Base-by-base conservation (phyloP, 2,113 vertebrate genomes). In the Oreochromis tanganicae region DNA sequence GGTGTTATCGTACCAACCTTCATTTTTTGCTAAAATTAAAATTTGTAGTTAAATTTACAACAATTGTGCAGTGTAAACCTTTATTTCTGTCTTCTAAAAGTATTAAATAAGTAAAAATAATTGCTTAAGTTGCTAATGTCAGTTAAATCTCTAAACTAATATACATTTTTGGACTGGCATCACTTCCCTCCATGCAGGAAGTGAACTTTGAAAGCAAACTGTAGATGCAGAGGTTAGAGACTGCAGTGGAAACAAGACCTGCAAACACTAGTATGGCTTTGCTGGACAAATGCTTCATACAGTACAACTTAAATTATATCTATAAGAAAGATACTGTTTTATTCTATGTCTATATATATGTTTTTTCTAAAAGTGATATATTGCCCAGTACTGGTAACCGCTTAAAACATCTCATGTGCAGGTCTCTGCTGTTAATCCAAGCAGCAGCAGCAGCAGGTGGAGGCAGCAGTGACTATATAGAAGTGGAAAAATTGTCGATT, bases 351-450 rank as follows among this genome's bases (percentile, higher is more conserved):
- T 66, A 41, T 24, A 0, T 41, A 0, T 9, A 17, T 36, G 4
- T 21, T 6, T 43, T 4, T 29, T 7, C 24, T 27, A 17, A 0
- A 75, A 3, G 13, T 1, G 24, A 24, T 29, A 5, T 6, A 16
- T 57, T 36, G n/a, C 36, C 12, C 68, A 68, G 43, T 41, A 32
- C 5, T 36, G 66, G 66, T 27, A 87, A 80, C 83, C 29, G 3
- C 71, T 82, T 55, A 59, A 29, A 81, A 71, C 7, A 56, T 14
- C 9, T 86, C 85, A 83, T 43, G 57, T 5, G 0, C 84, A 83
- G 82, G 75, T 85, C 83, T 92, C 32, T 78, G 46, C 75, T 78
- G 11, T 36, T 50, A 81, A 21, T 48, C 19, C 38, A 82, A 82
- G 83, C 55, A 29, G 36, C 16, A 82, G 68, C 82, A 82, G 71